These are phyloP conservation scores for Drosophila guanche DNA, from an alignment of 1,140 invertebrate species.

Conservation along the genomic window DNA sequence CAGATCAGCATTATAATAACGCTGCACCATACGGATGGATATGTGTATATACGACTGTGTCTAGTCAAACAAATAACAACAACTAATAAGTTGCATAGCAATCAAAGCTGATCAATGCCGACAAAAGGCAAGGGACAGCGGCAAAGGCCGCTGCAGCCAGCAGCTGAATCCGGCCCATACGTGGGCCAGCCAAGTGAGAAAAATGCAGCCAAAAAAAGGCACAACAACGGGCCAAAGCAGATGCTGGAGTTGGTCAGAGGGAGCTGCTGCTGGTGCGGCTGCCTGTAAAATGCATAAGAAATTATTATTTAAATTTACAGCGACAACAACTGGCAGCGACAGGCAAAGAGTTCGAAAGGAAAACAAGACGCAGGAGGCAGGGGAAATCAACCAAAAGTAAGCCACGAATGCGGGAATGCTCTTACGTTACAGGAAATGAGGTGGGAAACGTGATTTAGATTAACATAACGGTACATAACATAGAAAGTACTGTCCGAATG, in stretches of 20 bases:
- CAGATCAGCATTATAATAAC: constrained; percentile 54
- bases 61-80: constrained; percentile 82
- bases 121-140: constrained; percentile 53
- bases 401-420: neutral
- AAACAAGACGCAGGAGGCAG: constrained; percentile 3
- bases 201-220: constrained; percentile 38
- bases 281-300: constrained; percentile 48
- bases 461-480: too few relatives aligned
- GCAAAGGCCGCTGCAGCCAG: constrained; percentile 2
- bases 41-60: constrained; percentile 71
- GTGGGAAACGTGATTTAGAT: too few relatives aligned
- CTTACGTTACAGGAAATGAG: neutral
- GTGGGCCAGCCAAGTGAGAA: constrained; percentile 63
- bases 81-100: constrained; percentile 79
- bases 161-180: constrained; percentile 26
- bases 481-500: too few relatives aligned
- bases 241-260: neutral
- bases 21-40: constrained; percentile 15
- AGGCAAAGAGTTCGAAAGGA: constrained; percentile 41
- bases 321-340: constrained; percentile 51
- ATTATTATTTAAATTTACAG: constrained; percentile 78
- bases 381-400: neutral
- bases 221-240: constrained; percentile 2
- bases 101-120: constrained; percentile 71
- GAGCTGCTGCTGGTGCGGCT: neutral